Conservation (phyloP, 1,140 invertebrate species). For the Lordiphosa stackelbergi region DNA sequence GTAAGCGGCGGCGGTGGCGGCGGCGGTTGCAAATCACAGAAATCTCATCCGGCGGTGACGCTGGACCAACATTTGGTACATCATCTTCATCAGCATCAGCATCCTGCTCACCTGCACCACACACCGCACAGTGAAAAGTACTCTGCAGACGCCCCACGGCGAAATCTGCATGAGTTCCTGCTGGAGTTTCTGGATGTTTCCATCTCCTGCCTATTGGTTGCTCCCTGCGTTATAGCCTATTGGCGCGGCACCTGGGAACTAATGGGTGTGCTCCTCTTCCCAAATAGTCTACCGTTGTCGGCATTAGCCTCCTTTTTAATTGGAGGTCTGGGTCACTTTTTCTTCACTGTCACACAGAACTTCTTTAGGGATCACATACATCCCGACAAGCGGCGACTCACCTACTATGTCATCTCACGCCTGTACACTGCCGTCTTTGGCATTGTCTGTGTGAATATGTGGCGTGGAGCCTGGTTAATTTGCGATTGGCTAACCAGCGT, state of each 20-base stretch:
- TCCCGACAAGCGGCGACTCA: slow-evolving; percentile 82
- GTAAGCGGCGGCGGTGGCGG: slow-evolving; percentile 21
- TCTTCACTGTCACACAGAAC: slow-evolving; percentile 83
- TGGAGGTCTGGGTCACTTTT: slow-evolving; percentile 83
- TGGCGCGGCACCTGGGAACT: slow-evolving; percentile 92
- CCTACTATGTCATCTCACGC: slow-evolving; percentile 85
- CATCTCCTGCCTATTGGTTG: slow-evolving; percentile 84
- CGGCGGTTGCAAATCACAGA: slow-evolving; percentile 20
- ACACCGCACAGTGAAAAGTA: slow-evolving; percentile 42
- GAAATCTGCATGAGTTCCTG: slow-evolving; percentile 78
- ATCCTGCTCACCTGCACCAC: slow-evolving; percentile 17
- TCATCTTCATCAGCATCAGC: slow-evolving; percentile 23
- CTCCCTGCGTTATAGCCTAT: slow-evolving; percentile 88
- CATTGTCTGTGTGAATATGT: slow-evolving; percentile 89
- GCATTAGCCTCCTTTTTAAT: slow-evolving; percentile 82
- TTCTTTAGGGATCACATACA: slow-evolving; percentile 81
- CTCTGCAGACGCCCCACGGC: slow-evolving; percentile 70
- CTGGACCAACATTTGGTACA: slow-evolving; percentile 37
- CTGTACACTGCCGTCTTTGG: slow-evolving; percentile 86
- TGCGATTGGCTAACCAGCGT: slow-evolving; percentile 85
- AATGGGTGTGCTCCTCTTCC: slow-evolving; percentile 85
- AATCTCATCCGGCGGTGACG: slow-evolving; percentile 25
- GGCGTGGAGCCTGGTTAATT: slow-evolving; percentile 88
- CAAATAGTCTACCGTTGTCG: slow-evolving; percentile 80
- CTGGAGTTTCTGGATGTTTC: slow-evolving; percentile 84